Percentiles rank a stretch among this genome's conserved stretches.
phyloP scores from a whole-genome alignment of 2,113 vertebrate species.

The Strix uralensis region DNA sequence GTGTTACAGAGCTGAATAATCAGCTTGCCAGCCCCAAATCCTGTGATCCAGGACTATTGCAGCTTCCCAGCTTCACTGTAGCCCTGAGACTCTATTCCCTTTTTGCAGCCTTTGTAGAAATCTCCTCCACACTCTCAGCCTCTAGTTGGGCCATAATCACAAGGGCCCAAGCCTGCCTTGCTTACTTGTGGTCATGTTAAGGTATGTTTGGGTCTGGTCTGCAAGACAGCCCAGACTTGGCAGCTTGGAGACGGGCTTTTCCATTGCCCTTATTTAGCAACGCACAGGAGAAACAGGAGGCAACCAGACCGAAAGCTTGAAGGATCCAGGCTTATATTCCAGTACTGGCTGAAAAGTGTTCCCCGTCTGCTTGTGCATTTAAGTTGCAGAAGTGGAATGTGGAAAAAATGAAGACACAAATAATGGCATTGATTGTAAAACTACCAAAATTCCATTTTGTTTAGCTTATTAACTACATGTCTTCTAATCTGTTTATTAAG shows the following conservation, averaged over 20 bases:
- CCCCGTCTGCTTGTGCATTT: rapidly evolving
- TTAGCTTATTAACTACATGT: not conserved
- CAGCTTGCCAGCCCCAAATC: not conserved
- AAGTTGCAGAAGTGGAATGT: not conserved
- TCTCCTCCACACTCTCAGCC: not conserved
- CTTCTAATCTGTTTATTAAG: not conserved
- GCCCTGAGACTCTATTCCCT: not conserved
- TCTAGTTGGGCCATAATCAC: not conserved
- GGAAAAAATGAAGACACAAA: not conserved
- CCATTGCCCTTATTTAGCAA: not conserved
- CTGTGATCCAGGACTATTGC: not conserved
- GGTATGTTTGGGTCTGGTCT: not conserved
- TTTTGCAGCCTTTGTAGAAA: not conserved
- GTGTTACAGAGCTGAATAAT: not conserved
- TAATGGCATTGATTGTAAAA: not conserved
- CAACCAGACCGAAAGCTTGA: not conserved
- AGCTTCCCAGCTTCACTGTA: not conserved
- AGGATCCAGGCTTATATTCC: not conserved
- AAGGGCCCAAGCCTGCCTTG: not conserved
- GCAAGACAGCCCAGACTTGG: not conserved
- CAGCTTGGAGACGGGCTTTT: not conserved
- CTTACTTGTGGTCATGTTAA: not conserved
- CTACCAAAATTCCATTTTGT: not conserved
- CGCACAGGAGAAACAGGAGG: not conserved
- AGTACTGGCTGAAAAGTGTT: not conserved